Percentiles rank a stretch among this genome's conserved stretches.
phyloP scores from a whole-genome alignment of 30 jellyfish, hydroid and myxozoan species.

The Hydractinia symbiolongicarpus region DNA sequence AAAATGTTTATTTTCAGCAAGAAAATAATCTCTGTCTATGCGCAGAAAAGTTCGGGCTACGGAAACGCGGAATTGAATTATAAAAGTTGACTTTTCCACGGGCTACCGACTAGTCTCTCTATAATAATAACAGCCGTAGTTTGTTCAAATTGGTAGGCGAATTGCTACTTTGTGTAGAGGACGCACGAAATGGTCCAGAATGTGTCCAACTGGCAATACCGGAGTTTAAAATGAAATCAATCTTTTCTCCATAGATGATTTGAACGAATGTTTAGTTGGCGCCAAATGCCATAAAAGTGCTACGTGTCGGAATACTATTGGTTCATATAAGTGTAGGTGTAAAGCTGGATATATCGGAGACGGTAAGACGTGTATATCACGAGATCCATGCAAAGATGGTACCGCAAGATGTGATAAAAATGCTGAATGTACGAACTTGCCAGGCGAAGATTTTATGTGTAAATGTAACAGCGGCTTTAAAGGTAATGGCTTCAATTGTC shows the following conservation, averaged over 20 bases:
- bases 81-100: no score
- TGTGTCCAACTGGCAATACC: no score
- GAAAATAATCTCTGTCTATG: no score
- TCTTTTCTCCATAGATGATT: not conserved
- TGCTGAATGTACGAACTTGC: slow-evolving; percentile 28
- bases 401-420: slow-evolving; percentile 9
- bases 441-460: slow-evolving; percentile 29
- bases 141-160: no score
- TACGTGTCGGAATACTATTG: slow-evolving; percentile 34
- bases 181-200: no score
- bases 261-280: not conserved
- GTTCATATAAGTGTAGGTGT: slow-evolving; percentile 47
- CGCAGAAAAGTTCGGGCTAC: no score
- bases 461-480: slow-evolving; percentile 38
- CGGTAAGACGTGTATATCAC: slow-evolving; percentile 11
- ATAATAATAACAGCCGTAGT: no score
- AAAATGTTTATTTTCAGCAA: no score
- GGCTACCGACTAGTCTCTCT: no score
- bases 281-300: slow-evolving; percentile 30
- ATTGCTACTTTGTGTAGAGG: no score
- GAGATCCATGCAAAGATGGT: slow-evolving; percentile 24
- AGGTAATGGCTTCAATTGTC: slow-evolving; percentile 50
- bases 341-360: slow-evolving; percentile 29
- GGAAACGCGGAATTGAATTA: no score
- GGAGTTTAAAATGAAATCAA: no score